phyloP scores from a whole-genome alignment of 2,797 vertebrate genomes.

The Luscinia luscinia region DNA sequence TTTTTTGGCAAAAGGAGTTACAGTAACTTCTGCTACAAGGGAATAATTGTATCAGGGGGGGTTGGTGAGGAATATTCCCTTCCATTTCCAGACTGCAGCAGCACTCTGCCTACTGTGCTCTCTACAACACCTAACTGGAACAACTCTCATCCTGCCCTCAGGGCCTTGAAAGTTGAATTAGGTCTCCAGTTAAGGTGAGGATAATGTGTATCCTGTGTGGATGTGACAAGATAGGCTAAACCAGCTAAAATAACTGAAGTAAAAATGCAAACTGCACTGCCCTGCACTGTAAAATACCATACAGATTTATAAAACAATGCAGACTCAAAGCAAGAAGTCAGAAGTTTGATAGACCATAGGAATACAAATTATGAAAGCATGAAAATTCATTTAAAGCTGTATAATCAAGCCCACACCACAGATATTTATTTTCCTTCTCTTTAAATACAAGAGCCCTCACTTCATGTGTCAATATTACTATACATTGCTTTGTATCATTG shows the following conservation, averaged over 20 bases:
- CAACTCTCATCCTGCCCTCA: not conserved
- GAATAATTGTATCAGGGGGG: not conserved
- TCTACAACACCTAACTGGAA: not conserved
- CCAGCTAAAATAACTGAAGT: not conserved
- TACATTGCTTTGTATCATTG: fast-evolving
- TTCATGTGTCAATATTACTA: not conserved
- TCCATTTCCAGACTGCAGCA: not conserved
- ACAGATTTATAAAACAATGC: not conserved
- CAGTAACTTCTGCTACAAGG: not conserved
- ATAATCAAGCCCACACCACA: not conserved
- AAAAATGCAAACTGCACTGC: not conserved
- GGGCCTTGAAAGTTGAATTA: fast-evolving
- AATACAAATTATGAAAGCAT: not conserved
- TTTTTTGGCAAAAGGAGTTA: not conserved
- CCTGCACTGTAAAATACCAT: not conserved
- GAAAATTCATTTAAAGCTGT: not conserved
- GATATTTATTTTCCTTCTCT: not conserved
- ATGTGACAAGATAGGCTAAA: not conserved
- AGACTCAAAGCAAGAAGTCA: not conserved
- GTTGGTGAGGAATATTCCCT: not conserved
- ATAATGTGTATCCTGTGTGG: not conserved
- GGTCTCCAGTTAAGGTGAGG: not conserved
- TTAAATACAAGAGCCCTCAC: not conserved
- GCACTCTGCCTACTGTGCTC: not conserved
- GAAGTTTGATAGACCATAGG: not conserved